phyloP scores from a whole-genome alignment of 2,113 vertebrate genomes.

The Oreochromis aureus region DNA sequence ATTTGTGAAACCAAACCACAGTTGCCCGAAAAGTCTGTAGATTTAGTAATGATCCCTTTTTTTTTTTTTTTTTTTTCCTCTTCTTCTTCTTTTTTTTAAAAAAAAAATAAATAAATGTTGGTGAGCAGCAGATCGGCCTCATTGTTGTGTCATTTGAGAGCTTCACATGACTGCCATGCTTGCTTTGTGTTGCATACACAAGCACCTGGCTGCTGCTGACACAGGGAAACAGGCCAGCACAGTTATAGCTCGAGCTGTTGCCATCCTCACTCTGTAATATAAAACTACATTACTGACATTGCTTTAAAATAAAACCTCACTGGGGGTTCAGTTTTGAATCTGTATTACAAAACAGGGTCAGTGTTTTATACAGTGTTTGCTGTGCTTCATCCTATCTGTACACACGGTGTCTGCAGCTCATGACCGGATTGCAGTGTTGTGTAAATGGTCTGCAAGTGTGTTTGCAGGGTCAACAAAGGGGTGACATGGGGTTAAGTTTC shows the following conservation, averaged over 20 bases:
- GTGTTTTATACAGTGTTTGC: background rate
- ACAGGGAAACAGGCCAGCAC: background rate
- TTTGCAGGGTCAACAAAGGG: background rate
- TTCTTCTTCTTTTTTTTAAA: background rate
- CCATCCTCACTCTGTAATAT: background rate
- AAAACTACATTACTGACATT: background rate
- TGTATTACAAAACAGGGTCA: background rate
- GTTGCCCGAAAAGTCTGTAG: background rate
- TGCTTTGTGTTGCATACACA: constrained; percentile 33
- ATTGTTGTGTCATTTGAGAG: constrained; percentile 42
- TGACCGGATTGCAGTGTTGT: constrained; percentile 25
- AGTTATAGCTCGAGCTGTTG: background rate
- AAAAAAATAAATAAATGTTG: background rate
- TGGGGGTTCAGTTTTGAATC: background rate
- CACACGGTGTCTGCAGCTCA: background rate
- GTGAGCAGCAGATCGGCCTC: background rate
- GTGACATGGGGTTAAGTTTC: background rate
- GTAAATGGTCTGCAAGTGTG: background rate
- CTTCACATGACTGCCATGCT: constrained; percentile 21
- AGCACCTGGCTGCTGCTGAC: background rate
- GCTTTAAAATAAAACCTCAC: background rate
- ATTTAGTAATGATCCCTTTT: background rate
- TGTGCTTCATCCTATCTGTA: background rate
- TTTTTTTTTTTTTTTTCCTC: background rate
- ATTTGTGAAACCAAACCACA: background rate